Evolutionary conservation across 2,797 vertebrate genomes (phyloP).

Genomic region (Lepus townsendii): DNA sequence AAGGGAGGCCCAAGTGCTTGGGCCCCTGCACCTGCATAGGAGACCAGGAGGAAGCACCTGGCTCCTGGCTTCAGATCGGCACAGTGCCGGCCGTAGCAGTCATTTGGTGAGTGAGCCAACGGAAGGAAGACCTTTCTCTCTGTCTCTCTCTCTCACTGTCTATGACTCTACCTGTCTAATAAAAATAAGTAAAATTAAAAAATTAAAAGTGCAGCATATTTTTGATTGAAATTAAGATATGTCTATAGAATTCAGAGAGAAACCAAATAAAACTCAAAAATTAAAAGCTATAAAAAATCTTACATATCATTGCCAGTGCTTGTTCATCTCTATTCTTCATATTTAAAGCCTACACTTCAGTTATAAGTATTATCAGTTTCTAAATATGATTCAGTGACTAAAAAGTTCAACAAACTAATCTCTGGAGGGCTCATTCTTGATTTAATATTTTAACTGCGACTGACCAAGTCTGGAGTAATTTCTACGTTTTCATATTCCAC

Average conservation of each 20-base stretch:
- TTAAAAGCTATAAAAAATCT: not conserved
- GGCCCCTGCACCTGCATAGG: too few species aligned
- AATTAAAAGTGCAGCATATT: not conserved
- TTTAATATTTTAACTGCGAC: not conserved
- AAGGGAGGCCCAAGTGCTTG: too few species aligned
- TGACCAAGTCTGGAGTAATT: not conserved
- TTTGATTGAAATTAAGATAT: slow-evolving; percentile 8
- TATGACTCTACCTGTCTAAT: too few species aligned
- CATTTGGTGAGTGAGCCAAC: too few species aligned
- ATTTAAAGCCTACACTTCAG: not conserved
- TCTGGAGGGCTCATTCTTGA: not conserved
- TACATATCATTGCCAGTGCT: not conserved
- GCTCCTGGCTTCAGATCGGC: too few species aligned
- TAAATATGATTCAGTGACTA: not conserved
- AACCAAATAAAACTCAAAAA: slow-evolving; percentile 11
- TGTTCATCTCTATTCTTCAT: not conserved
- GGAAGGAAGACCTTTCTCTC: too few species aligned
- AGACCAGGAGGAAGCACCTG: too few species aligned
- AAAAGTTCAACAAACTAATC: not conserved
- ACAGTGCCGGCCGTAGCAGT: too few species aligned
- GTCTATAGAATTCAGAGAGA: not conserved
- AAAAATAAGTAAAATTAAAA: not conserved
- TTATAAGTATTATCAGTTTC: not conserved
- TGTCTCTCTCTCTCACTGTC: too few species aligned
- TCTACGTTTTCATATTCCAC: not conserved